Base-by-base conservation (phyloP, 2,113 vertebrate species). In the Aix galericulata region DNA sequence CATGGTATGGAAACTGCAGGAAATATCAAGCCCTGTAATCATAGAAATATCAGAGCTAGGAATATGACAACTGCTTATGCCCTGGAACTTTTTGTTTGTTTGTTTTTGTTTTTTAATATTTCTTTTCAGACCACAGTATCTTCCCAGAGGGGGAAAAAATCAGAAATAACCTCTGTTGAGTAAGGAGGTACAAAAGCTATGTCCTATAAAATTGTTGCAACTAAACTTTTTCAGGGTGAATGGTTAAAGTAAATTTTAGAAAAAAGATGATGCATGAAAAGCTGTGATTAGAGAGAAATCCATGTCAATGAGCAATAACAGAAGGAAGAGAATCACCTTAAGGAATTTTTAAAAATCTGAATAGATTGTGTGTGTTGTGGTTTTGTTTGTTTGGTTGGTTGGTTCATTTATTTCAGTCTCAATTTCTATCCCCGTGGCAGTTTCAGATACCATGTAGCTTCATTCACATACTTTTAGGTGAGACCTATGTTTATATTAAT, bases 261-360 rank as follows among this genome's bases (percentile, higher is more conserved):
- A 94, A 64, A 23, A 82, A 34, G 32, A 96, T 75, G 31, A 25
- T 91, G 78, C 48, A 77, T 72, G 60, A 91, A 31, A 46, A 91
- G 21, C 27, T 42, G 12, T 38, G 69, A 72, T 91, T 94, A 84
- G 38, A 75, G 42, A 86, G 31, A 75, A 87, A 79, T 89, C 23
- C 91, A 22, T 96, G 77, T 89, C 74, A 89, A 75, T 84, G 78
- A 82, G 29, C 31, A 32, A 6, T 64, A 84, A 79, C 26, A 94
- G 34, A 91, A 87, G 58, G 46, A 91, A 95, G 27, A 0, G 0
- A 75, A 91, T 48, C 3, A 66, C 18, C 25, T 42, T 52, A 14
- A 79, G 38, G 31, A 50, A 75, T 82, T 78, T 38, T 38, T 23
- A 78, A 78, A 92, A 79, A 26, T 17, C 5, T 58, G n/a, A 88